Conservation (phyloP, 2,888 invertebrate species). For the Drosophila subsilvestris region DNA sequence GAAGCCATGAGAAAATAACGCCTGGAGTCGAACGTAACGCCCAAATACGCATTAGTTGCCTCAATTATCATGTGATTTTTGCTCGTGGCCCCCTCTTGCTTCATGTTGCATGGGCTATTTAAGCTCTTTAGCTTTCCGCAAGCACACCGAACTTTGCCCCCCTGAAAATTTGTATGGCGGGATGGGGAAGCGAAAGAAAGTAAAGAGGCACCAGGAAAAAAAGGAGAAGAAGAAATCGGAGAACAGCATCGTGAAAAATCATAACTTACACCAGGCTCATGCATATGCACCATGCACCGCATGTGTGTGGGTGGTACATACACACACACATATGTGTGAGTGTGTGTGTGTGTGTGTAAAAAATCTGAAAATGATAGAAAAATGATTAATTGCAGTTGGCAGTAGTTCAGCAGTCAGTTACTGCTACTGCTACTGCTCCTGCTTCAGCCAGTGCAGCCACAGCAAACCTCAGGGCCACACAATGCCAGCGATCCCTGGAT, state of each 20-base stretch:
- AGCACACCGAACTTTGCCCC: not conserved
- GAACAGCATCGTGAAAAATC: constrained; percentile 53
- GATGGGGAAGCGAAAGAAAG: not conserved
- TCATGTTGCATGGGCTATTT: constrained; percentile 28
- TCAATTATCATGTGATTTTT: not conserved
- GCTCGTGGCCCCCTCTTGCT: not conserved
- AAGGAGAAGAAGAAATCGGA: constrained; percentile 12
- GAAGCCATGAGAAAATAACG: too few species aligned
- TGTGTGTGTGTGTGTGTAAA: constrained; percentile 60
- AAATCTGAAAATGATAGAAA: constrained; percentile 82
- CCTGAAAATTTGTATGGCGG: not conserved
- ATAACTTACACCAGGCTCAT: constrained; percentile 54
- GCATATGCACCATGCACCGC: constrained; percentile 4
- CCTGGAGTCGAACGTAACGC: not conserved
- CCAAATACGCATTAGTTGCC: not conserved
- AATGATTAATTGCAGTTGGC: constrained; percentile 82
- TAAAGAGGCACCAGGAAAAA: not conserved
- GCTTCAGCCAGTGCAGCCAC: constrained; percentile 50
- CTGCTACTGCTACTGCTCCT: constrained; percentile 47
- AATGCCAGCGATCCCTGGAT: constrained; percentile 23
- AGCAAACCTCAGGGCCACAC: constrained; percentile 50
- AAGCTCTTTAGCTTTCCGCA: constrained; percentile 16
- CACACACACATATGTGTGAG: not conserved
- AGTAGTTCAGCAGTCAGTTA: constrained; percentile 78
- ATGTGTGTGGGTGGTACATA: constrained; percentile 2